Conservation (phyloP, 2,113 vertebrate species). For the Notiomystis cincta region DNA sequence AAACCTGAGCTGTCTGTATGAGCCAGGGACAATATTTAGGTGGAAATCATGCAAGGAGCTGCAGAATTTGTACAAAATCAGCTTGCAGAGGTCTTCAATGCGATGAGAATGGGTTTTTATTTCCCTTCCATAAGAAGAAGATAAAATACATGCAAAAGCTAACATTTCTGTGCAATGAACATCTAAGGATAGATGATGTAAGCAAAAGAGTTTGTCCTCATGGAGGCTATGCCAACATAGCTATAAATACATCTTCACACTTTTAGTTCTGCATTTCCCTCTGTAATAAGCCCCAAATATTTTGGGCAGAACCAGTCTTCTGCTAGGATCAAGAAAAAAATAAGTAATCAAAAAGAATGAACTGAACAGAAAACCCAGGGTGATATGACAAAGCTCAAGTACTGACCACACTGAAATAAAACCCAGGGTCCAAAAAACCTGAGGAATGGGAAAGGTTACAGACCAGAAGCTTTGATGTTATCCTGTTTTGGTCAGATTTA, state of each 20-base stretch:
- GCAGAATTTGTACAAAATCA: neutral
- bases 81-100: neutral
- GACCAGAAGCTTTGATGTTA: neutral
- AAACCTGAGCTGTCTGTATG: neutral
- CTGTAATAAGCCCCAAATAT: neutral
- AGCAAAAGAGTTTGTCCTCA: neutral
- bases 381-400: neutral
- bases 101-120: neutral
- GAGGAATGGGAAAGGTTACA: neutral
- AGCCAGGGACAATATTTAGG: neutral
- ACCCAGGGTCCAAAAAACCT: neutral
- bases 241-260: neutral
- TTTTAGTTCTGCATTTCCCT: neutral
- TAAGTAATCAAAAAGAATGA: neutral
- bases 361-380: neutral
- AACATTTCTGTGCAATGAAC: neutral
- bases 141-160: neutral
- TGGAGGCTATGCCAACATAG: neutral
- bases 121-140: neutral
- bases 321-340: neutral
- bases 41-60: neutral
- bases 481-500: neutral
- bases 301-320: neutral
- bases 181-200: neutral
- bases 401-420: neutral